Evolutionary conservation across 2,797 vertebrate species (phyloP).

Genomic region (Pangasius djambal): DNA sequence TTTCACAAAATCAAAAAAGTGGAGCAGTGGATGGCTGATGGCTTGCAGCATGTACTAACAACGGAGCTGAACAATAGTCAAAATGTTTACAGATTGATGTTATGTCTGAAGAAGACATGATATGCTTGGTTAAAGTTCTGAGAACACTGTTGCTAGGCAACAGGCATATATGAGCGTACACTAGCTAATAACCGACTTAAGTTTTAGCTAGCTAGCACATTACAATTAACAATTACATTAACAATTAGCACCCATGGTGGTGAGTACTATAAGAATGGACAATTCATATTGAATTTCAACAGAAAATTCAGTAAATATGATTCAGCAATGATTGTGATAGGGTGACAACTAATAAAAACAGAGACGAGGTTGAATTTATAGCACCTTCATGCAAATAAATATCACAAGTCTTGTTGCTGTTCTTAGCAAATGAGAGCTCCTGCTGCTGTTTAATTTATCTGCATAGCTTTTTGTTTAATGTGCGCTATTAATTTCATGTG

Average conservation of each 20-base stretch:
- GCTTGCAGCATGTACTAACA: background rate
- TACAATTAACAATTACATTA: too few species aligned
- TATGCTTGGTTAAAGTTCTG: background rate
- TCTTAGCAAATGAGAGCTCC: background rate
- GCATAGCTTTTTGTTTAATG: conserved; percentile 1
- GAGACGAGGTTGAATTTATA: background rate
- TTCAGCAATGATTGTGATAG: background rate
- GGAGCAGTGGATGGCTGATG: background rate
- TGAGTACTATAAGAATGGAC: background rate
- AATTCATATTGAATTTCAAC: too few species aligned
- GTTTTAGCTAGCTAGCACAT: background rate
- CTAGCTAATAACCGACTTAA: background rate
- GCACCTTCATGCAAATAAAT: background rate
- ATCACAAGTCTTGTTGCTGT: background rate
- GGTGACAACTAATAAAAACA: background rate
- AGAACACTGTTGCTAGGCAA: background rate
- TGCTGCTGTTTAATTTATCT: conserved; percentile 17
- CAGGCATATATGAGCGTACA: background rate
- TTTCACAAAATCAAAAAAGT: background rate
- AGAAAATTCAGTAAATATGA: background rate
- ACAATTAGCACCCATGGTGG: background rate
- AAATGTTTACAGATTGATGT: background rate
- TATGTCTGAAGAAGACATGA: background rate
- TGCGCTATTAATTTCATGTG: background rate
- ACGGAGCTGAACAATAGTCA: too few species aligned